Percentiles rank a stretch among this genome's conserved stretches.
phyloP scores from a whole-genome alignment of 2,888 invertebrate species.

The Rhodophaea formosa region DNA sequence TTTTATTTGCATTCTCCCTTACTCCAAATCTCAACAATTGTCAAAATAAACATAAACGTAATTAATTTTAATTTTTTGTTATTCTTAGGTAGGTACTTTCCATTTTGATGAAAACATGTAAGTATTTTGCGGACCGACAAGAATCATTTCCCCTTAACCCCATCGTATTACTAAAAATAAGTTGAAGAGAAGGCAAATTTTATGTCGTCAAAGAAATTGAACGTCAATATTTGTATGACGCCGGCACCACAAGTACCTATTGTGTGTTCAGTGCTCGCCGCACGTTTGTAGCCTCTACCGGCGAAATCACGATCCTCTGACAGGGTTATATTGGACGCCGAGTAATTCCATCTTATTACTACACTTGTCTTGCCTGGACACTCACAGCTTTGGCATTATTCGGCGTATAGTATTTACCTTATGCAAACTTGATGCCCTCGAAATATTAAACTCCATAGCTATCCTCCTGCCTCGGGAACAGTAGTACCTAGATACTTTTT shows the following conservation, averaged over 20 bases:
- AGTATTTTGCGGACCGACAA: too few species aligned
- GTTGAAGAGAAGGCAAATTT: constrained; percentile 15
- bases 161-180: neutral
- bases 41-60: too few species aligned
- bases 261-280: constrained; percentile 33
- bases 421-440: neutral
- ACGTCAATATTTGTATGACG: constrained; percentile 52
- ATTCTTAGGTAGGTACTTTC: too few species aligned
- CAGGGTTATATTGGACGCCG: neutral
- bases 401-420: too few species aligned
- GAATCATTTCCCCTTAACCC: too few species aligned
- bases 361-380: neutral
- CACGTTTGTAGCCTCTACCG: neutral
- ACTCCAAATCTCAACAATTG: too few species aligned
- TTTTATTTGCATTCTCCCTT: too few species aligned
- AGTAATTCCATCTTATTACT: neutral
- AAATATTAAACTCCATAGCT: too few species aligned
- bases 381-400: neutral
- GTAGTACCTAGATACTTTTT: too few species aligned
- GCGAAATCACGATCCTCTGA: constrained; percentile 1
- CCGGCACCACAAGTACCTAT: constrained; percentile 50
- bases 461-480: too few species aligned
- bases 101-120: too few species aligned
- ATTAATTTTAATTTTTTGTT: too few species aligned
- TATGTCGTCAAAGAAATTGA: constrained; percentile 15